A percentile compares a stretch with the other conserved stretches of the same genome.
Conservation (phyloP, 2,113 vertebrate species). For the Corythornis vintsioides region DNA sequence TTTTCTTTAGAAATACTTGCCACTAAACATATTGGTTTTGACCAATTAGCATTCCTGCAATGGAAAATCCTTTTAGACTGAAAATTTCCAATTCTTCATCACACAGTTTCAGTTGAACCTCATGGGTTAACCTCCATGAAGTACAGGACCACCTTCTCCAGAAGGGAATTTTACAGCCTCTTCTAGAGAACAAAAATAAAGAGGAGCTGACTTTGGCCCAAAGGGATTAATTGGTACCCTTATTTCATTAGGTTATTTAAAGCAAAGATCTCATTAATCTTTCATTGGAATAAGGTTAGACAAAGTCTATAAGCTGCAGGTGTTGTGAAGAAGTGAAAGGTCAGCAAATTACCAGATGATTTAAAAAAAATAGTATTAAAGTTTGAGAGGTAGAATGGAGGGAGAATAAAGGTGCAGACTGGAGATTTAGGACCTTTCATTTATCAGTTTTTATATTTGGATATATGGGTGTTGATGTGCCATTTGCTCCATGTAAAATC, state of each 20-base stretch:
- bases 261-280: constrained; percentile 60
- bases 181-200: constrained; percentile 41
- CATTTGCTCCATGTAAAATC: not conserved
- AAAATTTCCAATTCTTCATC: not conserved
- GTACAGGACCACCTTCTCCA: constrained; percentile 23
- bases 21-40: not conserved
- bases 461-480: not conserved
- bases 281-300: constrained; percentile 48
- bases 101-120: not conserved
- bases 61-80: not conserved
- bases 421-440: not conserved
- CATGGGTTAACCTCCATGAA: constrained; percentile 9
- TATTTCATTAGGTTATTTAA: constrained; percentile 67
- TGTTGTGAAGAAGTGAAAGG: constrained; percentile 45
- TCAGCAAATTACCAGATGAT: constrained; percentile 58
- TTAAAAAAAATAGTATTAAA: constrained; percentile 8
- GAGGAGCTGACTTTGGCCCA: constrained; percentile 52
- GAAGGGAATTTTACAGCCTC: constrained; percentile 41
- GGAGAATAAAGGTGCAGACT: not conserved
- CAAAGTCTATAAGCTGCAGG: constrained; percentile 43
- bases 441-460: not conserved
- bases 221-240: constrained; percentile 64
- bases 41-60: not conserved
- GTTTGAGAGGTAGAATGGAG: not conserved
- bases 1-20: not conserved